Percentiles rank a stretch among this genome's conserved stretches.
Evolutionary conservation across 1,140 invertebrate genomes (phyloP).

Genomic region (Ganaspis sp.): DNA sequence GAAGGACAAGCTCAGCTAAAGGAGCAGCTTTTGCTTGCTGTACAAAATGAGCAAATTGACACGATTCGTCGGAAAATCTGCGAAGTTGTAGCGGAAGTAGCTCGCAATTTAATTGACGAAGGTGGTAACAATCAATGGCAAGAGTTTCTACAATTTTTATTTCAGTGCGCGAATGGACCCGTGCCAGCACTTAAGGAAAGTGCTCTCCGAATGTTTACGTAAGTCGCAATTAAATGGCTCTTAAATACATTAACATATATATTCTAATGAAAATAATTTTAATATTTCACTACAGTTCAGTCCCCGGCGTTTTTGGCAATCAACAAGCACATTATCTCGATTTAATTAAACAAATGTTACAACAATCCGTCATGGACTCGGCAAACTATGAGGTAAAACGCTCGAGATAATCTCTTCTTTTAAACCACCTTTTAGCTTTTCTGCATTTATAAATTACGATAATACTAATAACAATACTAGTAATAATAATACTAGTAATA

Average conservation of each 20-base stretch:
- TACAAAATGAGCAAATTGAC: slow-evolving; percentile 88
- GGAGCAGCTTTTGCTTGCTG: slow-evolving; percentile 88
- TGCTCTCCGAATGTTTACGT: slow-evolving; percentile 95
- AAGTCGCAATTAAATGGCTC: slow-evolving; percentile 70
- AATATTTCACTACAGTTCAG: slow-evolving; percentile 80
- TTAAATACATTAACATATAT: slow-evolving; percentile 2
- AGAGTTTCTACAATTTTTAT: slow-evolving; percentile 97
- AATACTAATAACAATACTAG: too few species aligned
- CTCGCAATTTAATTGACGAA: slow-evolving; percentile 96
- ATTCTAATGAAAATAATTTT: slow-evolving; percentile 41
- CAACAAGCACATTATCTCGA: slow-evolving; percentile 94
- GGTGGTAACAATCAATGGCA: slow-evolving; percentile 98
- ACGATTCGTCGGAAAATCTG: slow-evolving; percentile 92
- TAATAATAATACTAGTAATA: too few species aligned
- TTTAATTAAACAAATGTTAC: slow-evolving; percentile 96
- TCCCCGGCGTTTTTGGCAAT: slow-evolving; percentile 97
- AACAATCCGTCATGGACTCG: slow-evolving; percentile 85
- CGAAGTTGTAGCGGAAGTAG: slow-evolving; percentile 95
- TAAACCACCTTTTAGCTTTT: too few species aligned
- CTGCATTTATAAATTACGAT: too few species aligned
- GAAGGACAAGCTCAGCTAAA: slow-evolving; percentile 91
- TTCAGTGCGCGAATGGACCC: slow-evolving; percentile 92
- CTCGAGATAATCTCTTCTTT: too few species aligned
- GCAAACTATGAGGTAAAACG: slow-evolving; percentile 82
- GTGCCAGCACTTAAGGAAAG: slow-evolving; percentile 92